phyloP scores from a whole-genome alignment of 2,113 vertebrate genomes.

The Colaptes auratus region DNA sequence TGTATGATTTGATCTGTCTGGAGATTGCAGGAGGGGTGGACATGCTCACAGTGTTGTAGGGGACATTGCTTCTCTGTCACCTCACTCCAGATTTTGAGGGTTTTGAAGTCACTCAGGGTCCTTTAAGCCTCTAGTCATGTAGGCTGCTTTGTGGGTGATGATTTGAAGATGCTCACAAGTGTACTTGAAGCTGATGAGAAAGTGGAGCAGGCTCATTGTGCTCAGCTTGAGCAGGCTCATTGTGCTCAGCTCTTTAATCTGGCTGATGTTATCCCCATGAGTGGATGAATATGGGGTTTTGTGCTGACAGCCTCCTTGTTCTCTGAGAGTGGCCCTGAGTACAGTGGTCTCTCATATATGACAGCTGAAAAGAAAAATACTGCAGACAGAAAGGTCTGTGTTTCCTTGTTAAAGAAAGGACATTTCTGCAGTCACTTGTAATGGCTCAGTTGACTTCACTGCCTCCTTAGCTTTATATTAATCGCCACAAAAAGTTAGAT shows the following conservation, averaged over 20 bases:
- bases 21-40: neutral
- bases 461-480: neutral
- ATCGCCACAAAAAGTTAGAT: neutral
- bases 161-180: neutral
- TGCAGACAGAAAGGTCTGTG: slow-evolving; percentile 47
- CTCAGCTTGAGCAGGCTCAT: neutral
- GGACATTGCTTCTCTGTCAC: neutral
- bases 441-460: neutral
- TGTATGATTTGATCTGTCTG: neutral
- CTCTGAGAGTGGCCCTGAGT: neutral
- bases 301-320: neutral
- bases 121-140: neutral
- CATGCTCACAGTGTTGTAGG: fast-evolving
- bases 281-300: neutral
- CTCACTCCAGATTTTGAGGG: neutral
- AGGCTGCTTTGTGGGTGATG: neutral
- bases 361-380: slow-evolving; percentile 8
- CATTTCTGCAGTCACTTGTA: neutral
- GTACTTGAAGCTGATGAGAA: slow-evolving; percentile 33
- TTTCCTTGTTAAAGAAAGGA: slow-evolving; percentile 22
- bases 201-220: fast-evolving
- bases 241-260: fast-evolving
- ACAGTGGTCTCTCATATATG: neutral
- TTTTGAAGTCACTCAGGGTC: neutral
- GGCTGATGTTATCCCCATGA: neutral